phyloP scores from a whole-genome alignment of 1,140 invertebrate genomes.

The Acromyrmex echinatior region DNA sequence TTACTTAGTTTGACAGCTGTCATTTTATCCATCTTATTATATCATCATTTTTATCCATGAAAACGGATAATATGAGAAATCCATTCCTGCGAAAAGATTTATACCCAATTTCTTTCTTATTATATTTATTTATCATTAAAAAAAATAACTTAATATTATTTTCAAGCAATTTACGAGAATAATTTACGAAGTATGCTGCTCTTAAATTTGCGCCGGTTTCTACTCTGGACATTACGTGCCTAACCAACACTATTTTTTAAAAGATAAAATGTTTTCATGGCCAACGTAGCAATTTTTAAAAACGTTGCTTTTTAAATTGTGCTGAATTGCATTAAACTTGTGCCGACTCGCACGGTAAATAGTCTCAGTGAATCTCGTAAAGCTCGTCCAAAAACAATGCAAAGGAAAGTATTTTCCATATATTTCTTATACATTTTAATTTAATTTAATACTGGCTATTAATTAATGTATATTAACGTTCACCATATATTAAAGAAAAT shows the following conservation, averaged over 20 bases:
- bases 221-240: conserved; percentile 16
- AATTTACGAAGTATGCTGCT: conserved; percentile 27
- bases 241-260: conserved; percentile 31
- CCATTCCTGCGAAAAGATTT: neutral
- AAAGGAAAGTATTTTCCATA: neutral
- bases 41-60: neutral
- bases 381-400: conserved; percentile 27
- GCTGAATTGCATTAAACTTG: conserved; percentile 49
- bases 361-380: neutral
- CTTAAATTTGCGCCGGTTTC: conserved; percentile 1
- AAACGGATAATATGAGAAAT: neutral
- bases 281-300: conserved; percentile 44
- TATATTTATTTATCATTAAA: neutral
- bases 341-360: conserved; percentile 40
- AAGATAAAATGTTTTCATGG: conserved; percentile 52
- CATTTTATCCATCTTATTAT: no score
- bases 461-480: neutral
- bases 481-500: neutral
- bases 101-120: neutral
- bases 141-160: neutral
- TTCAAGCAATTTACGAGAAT: neutral
- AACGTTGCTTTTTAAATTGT: conserved; percentile 44
- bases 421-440: conserved; percentile 14
- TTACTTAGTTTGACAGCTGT: neutral
- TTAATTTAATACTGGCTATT: neutral